These are phyloP conservation scores for Ectropis crepuscularia DNA, from an alignment of 2,888 invertebrate species.

Conservation along the genomic window DNA sequence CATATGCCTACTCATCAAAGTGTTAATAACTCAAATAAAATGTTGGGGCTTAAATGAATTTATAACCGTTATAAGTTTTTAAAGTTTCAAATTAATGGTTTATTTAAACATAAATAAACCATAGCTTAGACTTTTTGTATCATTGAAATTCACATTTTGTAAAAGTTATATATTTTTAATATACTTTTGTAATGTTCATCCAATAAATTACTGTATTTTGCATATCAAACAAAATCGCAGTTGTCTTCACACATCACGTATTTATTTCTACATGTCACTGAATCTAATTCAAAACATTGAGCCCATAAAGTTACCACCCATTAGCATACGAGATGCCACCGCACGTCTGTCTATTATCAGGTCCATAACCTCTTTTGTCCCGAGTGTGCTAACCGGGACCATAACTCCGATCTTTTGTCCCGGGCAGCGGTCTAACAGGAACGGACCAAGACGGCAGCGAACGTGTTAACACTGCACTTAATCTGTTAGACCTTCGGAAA, in stretches of 20 bases:
- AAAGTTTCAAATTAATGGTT: too few species aligned
- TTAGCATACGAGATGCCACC: constrained; percentile 53
- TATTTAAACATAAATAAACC: too few species aligned
- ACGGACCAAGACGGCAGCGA: constrained; percentile 55
- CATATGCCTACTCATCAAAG: too few species aligned
- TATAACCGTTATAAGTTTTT: too few species aligned
- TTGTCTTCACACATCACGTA: neutral
- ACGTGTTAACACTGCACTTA: constrained; percentile 73
- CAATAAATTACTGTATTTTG: neutral
- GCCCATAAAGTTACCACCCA: constrained; percentile 44
- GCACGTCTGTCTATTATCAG: constrained; percentile 68
- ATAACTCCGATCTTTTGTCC: constrained; percentile 65
- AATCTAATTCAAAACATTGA: constrained; percentile 28
- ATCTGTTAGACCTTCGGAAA: constrained; percentile 67
- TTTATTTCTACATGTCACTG: constrained; percentile 7
- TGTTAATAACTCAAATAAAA: too few species aligned
- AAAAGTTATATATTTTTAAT: too few species aligned
- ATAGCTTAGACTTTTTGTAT: too few species aligned
- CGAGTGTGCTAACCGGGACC: constrained; percentile 38
- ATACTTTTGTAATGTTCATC: neutral
- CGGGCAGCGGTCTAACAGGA: constrained; percentile 62
- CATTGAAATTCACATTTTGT: too few species aligned
- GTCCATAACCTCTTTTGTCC: constrained; percentile 48
- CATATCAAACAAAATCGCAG: neutral
- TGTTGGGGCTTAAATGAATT: too few species aligned